Conservation (phyloP, 2,888 invertebrate genomes). For the Allolobophora icterica region DNA sequence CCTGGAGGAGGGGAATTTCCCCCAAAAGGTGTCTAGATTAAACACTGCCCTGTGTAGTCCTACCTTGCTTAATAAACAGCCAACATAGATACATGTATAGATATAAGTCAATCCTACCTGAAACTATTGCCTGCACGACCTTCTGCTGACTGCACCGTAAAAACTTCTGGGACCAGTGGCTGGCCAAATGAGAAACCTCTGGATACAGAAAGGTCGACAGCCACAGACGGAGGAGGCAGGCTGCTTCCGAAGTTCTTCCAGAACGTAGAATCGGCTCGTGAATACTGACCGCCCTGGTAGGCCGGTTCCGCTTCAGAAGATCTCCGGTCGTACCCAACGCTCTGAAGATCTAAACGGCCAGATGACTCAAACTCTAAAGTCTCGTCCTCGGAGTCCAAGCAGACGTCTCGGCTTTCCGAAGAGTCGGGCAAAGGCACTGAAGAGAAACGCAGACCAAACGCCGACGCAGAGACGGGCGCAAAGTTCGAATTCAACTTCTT, state of each 20-base stretch:
- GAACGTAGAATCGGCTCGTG: not conserved
- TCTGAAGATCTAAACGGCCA: not conserved
- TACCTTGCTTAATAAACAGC: not conserved
- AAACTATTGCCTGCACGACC: not conserved
- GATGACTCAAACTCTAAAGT: not conserved
- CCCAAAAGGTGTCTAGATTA: too few species aligned
- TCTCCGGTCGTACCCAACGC: not conserved
- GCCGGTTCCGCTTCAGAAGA: not conserved
- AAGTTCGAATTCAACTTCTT: not conserved
- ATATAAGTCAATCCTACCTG: not conserved
- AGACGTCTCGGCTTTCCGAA: too few species aligned
- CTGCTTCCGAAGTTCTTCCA: not conserved
- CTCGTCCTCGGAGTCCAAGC: not conserved
- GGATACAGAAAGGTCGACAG: not conserved
- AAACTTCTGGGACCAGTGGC: not conserved
- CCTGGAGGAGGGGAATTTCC: too few species aligned
- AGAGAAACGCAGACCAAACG: not conserved
- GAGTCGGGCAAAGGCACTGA: not conserved
- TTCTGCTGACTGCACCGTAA: not conserved
- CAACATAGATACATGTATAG: not conserved
- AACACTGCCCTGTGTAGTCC: not conserved
- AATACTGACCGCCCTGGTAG: not conserved
- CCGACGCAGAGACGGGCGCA: not conserved
- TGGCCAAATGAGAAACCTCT: not conserved
- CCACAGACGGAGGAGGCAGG: not conserved